Conservation (phyloP, 92 coral and sea anemone genomes). For the Epizoanthus stellaris region DNA sequence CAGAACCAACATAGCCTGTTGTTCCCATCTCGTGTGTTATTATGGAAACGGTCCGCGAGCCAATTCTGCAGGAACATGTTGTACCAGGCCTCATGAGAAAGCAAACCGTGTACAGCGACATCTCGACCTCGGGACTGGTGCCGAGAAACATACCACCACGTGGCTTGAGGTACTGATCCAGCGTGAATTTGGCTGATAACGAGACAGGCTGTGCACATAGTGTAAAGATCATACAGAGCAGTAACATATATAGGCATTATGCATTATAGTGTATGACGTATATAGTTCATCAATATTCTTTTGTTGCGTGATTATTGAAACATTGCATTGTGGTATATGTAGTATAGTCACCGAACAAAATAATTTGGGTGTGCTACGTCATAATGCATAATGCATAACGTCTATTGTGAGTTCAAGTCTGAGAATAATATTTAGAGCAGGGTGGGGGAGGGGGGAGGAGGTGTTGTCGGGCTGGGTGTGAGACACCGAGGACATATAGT, state of each 20-base stretch:
- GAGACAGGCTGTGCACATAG: slow-evolving; percentile 25
- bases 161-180: slow-evolving; percentile 7
- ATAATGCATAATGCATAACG: no score
- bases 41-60: slow-evolving; percentile 15
- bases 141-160: slow-evolving; percentile 36
- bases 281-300: no score
- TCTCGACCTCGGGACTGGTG: slow-evolving; percentile 42
- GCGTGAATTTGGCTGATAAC: slow-evolving; percentile 13
- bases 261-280: no score
- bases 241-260: not conserved
- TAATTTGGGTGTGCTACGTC: no score
- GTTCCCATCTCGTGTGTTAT: slow-evolving; percentile 13
- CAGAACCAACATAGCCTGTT: slow-evolving; percentile 16
- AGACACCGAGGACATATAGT: no score
- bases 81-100: slow-evolving; percentile 39
- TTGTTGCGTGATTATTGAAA: no score
- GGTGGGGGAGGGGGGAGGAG: no score
- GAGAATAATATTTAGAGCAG: no score
- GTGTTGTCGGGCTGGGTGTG: no score
- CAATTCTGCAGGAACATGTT: slow-evolving; percentile 27
- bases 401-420: no score
- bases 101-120: slow-evolving; percentile 33
- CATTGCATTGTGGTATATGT: no score
- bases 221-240: not conserved
- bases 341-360: no score